Evolutionary conservation across 2,888 invertebrate genomes (phyloP), one percentile per base, ranked within the genome.

Genomic region (Fragum whitleyi): DNA sequence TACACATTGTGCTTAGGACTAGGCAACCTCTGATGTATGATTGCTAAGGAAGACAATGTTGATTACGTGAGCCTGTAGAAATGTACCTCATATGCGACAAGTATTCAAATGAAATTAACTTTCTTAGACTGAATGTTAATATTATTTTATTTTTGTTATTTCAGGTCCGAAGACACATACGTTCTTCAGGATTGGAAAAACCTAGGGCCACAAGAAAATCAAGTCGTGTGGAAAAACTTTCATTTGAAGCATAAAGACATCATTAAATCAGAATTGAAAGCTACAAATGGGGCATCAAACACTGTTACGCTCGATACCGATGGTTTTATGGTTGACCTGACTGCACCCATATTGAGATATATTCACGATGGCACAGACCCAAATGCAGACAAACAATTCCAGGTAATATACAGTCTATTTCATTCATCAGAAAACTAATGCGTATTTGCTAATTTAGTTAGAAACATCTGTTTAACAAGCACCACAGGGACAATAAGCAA

Each of bases 231-330:
- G 74, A 74, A 55, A n/a, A 74, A 65, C 29, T 65, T 67, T 55
- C 74, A 74, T 23, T n/a, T 65, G 51, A 74, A 65, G 7, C 74
- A 74, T 23, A 67, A 74, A n/a, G 74, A 74, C 19, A 1, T 53
- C 26, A 36, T 74, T 9, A 23, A 65, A 51, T 16, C 65, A 1
- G 28, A 29, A 26, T 6, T 74, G 21, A n/a, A 55, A 55, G 67
- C 28, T 19, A 65, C 23, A 36, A 74, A 74, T 29, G 62, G 51
- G n/a, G 73, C 73, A 23, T 11, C 39, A 3, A 73, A 73, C 32
- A 28, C 39, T 7, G 9, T 67, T 16, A n/a, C 28, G n/a, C 53
- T 21, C 2, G 51, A 55, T 7, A 74, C 74, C 26, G 39, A 74
- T 67, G 74, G 74, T 7, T 65, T 67, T 36, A 21, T 74, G 2